A percentile compares a stretch with the other conserved stretches of the same genome.
Evolutionary conservation across 1,140 invertebrate species (phyloP).

Genomic region (Drosophila elegans): DNA sequence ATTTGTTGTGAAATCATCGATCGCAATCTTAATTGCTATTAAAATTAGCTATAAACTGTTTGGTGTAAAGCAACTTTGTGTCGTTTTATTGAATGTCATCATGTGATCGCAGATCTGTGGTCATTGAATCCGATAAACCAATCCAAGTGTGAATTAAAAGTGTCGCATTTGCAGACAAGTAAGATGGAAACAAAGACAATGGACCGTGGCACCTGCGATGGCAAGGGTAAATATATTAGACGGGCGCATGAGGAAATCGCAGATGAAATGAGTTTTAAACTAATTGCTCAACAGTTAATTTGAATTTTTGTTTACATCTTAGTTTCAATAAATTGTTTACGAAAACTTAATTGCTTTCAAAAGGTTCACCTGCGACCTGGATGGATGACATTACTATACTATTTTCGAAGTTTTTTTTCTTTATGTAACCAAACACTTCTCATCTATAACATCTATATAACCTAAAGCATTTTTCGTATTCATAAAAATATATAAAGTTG

Average conservation of each 20-base stretch:
- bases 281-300: background rate
- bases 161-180: constrained; percentile 36
- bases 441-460: no score
- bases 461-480: no score
- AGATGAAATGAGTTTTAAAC: background rate
- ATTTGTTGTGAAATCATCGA: constrained; percentile 24
- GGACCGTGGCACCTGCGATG: constrained; percentile 19
- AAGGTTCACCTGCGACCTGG: no score
- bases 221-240: constrained; percentile 41
- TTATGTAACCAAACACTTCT: no score
- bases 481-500: no score
- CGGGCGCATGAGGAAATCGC: constrained; percentile 1
- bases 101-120: constrained; percentile 39
- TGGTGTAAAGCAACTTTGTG: constrained; percentile 9
- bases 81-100: constrained; percentile 20
- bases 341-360: no score
- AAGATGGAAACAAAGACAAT: constrained; percentile 33
- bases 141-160: constrained; percentile 48
- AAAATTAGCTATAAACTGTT: constrained; percentile 27
- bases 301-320: background rate
- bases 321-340: no score
- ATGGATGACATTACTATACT: no score
- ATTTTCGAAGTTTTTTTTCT: no score
- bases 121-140: constrained; percentile 10
- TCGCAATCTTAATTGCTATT: constrained; percentile 21